Evolutionary conservation across 2,113 vertebrate species (phyloP).

Genomic region (Neolamprologus modestus): DNA sequence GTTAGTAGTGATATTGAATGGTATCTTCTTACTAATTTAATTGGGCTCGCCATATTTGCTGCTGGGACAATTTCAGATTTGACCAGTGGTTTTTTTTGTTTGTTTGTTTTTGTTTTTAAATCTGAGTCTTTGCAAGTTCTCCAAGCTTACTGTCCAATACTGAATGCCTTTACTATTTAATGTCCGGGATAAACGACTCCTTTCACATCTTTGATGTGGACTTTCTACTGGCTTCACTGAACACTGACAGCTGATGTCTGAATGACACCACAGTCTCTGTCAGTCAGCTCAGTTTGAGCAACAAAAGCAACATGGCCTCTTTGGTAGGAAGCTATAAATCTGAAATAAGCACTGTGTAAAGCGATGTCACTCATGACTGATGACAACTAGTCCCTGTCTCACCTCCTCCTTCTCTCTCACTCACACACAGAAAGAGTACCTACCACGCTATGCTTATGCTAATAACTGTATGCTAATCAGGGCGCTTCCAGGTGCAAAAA

Average conservation of each 20-base stretch:
- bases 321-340: conserved; percentile 18
- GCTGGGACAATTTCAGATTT: not conserved
- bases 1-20: not conserved
- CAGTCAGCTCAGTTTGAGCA: conserved; percentile 21
- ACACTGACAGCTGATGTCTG: conserved; percentile 10
- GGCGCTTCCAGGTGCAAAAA: conserved; percentile 48
- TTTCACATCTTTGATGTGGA: not conserved
- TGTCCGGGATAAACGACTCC: not conserved
- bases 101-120: not conserved
- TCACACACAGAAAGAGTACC: not conserved
- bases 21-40: not conserved
- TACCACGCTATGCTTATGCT: conserved; percentile 22
- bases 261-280: conserved; percentile 17
- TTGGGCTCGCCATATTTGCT: not conserved
- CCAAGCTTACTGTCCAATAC: not conserved
- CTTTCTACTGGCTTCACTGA: not conserved
- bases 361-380: conserved; percentile 20
- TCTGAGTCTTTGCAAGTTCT: not conserved
- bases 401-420: not conserved
- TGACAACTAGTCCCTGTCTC: not conserved
- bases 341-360: conserved; percentile 11
- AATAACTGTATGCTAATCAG: conserved; percentile 44
- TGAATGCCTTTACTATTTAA: not conserved
- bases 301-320: conserved; percentile 25
- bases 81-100: not conserved